Evolutionary conservation across 2,797 vertebrate species (phyloP).

Genomic region (Pterois miles): DNA sequence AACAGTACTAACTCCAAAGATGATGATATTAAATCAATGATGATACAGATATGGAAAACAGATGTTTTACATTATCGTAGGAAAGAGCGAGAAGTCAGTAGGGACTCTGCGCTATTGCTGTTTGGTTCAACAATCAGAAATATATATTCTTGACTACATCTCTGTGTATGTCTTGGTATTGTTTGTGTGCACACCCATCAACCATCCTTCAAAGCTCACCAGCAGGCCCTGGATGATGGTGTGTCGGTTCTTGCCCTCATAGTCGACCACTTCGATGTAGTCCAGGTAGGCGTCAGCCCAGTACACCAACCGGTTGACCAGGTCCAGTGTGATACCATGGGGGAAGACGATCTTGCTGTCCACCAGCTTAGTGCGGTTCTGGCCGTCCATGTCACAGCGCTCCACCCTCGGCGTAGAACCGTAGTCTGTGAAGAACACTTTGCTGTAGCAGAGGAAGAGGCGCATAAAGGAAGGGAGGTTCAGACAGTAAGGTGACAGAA

Average conservation of each 20-base stretch:
- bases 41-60: constrained; percentile 32
- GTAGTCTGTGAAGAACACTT: constrained; percentile 98
- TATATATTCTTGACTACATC: background rate
- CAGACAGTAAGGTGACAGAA: background rate
- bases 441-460: constrained; percentile 77
- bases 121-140: background rate
- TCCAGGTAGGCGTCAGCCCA: constrained; percentile 98
- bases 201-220: constrained; percentile 81
- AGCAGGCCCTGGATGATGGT: constrained; percentile 96
- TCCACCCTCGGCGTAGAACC: constrained; percentile 96
- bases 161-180: background rate
- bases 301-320: constrained; percentile 95
- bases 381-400: constrained; percentile 97
- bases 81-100: background rate
- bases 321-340: constrained; percentile 93
- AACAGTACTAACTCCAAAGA: constrained; percentile 11
- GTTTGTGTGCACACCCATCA: background rate
- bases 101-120: background rate
- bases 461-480: background rate
- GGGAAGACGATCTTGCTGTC: constrained; percentile 98
- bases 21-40: constrained; percentile 43
- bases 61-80: constrained; percentile 18
- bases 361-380: constrained; percentile 97
- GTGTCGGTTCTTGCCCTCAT: constrained; percentile 97
- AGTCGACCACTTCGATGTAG: constrained; percentile 98